Conservation (phyloP, 2,797 vertebrate species). For the Scolopax bukidnonensis region DNA sequence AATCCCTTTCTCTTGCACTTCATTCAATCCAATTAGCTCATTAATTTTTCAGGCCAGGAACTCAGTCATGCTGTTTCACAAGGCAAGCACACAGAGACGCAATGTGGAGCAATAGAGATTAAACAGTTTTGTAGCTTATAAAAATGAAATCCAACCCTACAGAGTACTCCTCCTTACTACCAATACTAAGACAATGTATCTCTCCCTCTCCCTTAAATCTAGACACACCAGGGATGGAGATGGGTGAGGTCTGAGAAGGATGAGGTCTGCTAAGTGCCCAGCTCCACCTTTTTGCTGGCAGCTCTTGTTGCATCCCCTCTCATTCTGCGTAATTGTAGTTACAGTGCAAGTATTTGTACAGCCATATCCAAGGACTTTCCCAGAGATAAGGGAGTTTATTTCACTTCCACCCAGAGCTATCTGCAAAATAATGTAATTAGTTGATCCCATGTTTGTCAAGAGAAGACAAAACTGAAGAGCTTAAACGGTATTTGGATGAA, state of each 20-base stretch:
- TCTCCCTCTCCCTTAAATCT: not conserved
- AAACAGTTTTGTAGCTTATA: not conserved
- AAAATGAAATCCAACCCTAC: not conserved
- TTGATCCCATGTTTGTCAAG: constrained; percentile 15
- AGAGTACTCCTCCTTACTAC: not conserved
- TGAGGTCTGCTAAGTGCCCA: not conserved
- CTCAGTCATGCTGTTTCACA: not conserved
- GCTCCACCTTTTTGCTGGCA: not conserved
- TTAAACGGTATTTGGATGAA: constrained; percentile 1
- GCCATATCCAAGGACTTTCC: constrained; percentile 14
- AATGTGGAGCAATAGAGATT: not conserved
- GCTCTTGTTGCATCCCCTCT: not conserved
- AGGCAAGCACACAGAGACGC: not conserved
- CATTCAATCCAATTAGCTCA: not conserved
- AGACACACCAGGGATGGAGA: not conserved
- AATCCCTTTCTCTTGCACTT: not conserved
- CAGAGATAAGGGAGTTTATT: constrained; percentile 19
- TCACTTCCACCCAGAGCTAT: not conserved
- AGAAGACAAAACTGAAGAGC: constrained; percentile 19
- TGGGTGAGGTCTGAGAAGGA: not conserved
- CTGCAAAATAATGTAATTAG: constrained; percentile 19
- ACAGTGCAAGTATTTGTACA: constrained; percentile 18
- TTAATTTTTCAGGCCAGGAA: constrained; percentile 4
- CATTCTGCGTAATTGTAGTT: constrained; percentile 1
- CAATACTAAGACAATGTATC: not conserved